Evolutionary conservation across 2,888 invertebrate species (phyloP).

Genomic region (Tenthredo livida): DNA sequence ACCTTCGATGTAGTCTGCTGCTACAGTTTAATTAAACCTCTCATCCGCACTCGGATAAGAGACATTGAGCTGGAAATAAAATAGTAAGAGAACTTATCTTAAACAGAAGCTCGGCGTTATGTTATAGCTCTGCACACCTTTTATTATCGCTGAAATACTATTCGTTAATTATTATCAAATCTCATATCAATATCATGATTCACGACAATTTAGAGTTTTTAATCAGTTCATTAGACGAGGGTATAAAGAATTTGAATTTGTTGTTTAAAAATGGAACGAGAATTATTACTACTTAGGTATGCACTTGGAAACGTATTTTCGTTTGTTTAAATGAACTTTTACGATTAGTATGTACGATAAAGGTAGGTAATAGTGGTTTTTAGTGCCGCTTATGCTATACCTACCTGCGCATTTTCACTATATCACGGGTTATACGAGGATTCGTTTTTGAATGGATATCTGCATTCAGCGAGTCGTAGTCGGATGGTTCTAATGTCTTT

Average conservation of each 20-base stretch:
- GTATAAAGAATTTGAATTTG: background rate
- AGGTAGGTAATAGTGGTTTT: background rate
- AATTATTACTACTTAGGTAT: too few species aligned
- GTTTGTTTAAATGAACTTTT: background rate
- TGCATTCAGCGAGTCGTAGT: conserved; percentile 18
- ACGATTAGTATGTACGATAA: background rate
- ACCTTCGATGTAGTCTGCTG: background rate
- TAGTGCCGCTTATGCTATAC: background rate
- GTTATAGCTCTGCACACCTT: background rate
- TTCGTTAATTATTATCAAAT: background rate
- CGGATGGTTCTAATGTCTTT: conserved; percentile 28
- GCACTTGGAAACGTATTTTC: background rate
- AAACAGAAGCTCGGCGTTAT: background rate
- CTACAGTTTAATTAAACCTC: conserved; percentile 40
- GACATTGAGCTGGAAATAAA: background rate
- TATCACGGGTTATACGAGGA: conserved; percentile 1
- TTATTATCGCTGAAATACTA: background rate
- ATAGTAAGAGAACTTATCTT: background rate
- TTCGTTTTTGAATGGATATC: conserved; percentile 7
- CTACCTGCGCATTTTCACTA: background rate
- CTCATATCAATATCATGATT: background rate
- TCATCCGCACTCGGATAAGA: background rate
- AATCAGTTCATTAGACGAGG: background rate
- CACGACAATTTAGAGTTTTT: background rate
- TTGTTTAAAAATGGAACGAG: background rate